Conservation (phyloP, 1,140 invertebrate species). For the Drosophila ambigua region DNA sequence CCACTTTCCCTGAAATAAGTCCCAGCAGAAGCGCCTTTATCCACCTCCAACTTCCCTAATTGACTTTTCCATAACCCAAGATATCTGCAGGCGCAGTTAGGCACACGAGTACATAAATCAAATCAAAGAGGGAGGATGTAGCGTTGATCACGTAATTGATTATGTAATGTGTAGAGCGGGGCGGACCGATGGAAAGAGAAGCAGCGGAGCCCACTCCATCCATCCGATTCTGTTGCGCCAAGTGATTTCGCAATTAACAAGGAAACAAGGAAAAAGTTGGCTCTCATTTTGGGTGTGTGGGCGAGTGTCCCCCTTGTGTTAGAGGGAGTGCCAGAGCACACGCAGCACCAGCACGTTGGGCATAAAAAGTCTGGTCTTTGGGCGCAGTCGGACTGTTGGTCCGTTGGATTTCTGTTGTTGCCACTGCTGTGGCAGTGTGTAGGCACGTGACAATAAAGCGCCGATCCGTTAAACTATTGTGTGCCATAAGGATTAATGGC, state of each 20-base stretch:
- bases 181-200: not conserved
- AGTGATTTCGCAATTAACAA: slow-evolving; percentile 80
- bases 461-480: slow-evolving; percentile 79
- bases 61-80: too few relatives aligned
- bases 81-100: not conserved
- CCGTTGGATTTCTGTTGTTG: slow-evolving; percentile 47
- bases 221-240: slow-evolving; percentile 38
- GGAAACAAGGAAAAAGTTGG: slow-evolving; percentile 68
- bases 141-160: slow-evolving; percentile 61
- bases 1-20: too few relatives aligned
- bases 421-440: slow-evolving; percentile 32
- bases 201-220: not conserved
- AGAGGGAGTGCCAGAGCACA: not conserved
- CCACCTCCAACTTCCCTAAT: too few relatives aligned
- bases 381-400: slow-evolving; percentile 39
- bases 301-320: not conserved
- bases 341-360: slow-evolving; percentile 59
- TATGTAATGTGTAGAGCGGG: slow-evolving; percentile 33
- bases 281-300: slow-evolving; percentile 24
- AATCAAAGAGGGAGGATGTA: slow-evolving; percentile 38
- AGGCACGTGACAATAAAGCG: slow-evolving; percentile 79
- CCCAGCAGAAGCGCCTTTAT: too few relatives aligned
- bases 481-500: slow-evolving; percentile 80
- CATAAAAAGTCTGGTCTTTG: slow-evolving; percentile 58
- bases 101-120: slow-evolving; percentile 43